Evolutionary conservation across 2,113 vertebrate genomes (phyloP).

Genomic region (Platysternon megacephalum): DNA sequence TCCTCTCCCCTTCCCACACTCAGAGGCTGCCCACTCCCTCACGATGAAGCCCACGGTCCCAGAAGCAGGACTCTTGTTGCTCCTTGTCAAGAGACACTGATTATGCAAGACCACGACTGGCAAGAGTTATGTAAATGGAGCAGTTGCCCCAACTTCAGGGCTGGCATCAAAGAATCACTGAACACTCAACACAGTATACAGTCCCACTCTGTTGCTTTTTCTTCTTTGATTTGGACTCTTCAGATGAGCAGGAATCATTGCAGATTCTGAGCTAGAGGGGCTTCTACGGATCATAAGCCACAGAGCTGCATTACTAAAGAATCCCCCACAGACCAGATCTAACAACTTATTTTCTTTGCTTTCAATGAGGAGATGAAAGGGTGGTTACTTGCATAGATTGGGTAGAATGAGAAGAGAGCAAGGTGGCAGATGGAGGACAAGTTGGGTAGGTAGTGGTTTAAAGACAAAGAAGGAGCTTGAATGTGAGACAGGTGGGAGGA

Average conservation of each 20-base stretch:
- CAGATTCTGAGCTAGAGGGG: background rate
- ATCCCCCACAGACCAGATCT: rapidly evolving
- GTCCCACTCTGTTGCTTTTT: background rate
- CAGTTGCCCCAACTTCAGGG: background rate
- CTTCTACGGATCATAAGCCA: rapidly evolving
- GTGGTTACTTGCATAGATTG: background rate
- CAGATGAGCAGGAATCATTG: background rate
- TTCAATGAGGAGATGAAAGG: background rate
- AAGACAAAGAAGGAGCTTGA: no score
- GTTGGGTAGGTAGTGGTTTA: background rate
- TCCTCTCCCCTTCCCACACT: background rate
- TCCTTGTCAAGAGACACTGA: background rate
- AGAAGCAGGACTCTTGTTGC: background rate
- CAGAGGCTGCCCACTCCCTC: rapidly evolving
- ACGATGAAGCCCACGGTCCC: background rate
- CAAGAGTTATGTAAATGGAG: rapidly evolving
- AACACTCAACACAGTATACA: background rate
- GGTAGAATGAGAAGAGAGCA: background rate
- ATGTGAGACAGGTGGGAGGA: background rate
- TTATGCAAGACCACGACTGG: rapidly evolving
- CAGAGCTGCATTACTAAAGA: rapidly evolving
- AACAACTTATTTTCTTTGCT: background rate
- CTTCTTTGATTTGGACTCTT: background rate
- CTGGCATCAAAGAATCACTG: background rate
- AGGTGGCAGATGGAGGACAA: background rate